phyloP scores from a whole-genome alignment of 2,888 invertebrate genomes.

The Argyresthia albistria region DNA sequence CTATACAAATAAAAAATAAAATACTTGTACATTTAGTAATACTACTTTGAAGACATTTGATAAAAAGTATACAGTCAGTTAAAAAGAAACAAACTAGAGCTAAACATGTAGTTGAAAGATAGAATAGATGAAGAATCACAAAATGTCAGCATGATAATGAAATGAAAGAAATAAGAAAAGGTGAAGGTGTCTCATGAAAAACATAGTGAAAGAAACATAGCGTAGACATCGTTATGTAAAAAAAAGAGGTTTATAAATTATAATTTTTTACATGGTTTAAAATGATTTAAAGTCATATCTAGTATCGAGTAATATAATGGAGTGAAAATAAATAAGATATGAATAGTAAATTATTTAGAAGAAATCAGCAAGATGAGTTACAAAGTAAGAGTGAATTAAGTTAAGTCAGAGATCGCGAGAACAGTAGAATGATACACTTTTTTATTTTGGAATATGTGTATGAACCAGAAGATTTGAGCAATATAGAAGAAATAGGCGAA shows the following conservation, averaged over 20 bases:
- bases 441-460: too few relatives aligned
- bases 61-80: not conserved
- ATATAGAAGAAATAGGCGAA: too few relatives aligned
- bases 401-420: not conserved
- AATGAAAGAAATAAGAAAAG: conserved; percentile 9
- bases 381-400: not conserved
- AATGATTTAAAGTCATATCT: too few relatives aligned
- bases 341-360: not conserved
- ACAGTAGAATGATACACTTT: not conserved
- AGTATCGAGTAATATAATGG: too few relatives aligned
- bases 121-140: not conserved
- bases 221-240: not conserved
- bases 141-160: conserved; percentile 1
- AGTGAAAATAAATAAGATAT: not conserved
- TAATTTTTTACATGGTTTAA: too few relatives aligned
- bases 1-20: too few relatives aligned
- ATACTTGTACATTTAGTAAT: too few relatives aligned
- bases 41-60: too few relatives aligned
- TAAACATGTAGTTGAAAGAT: not conserved
- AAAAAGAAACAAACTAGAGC: conserved; percentile 8
- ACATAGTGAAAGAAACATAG: not conserved
- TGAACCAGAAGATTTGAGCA: too few relatives aligned
- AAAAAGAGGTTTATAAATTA: not conserved
- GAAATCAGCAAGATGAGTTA: not conserved
- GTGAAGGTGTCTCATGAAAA: not conserved